A percentile compares a stretch with the other conserved stretches of the same genome.
phyloP scores from a whole-genome alignment of 2,888 invertebrate species.

The Bembecia ichneumoniformis region DNA sequence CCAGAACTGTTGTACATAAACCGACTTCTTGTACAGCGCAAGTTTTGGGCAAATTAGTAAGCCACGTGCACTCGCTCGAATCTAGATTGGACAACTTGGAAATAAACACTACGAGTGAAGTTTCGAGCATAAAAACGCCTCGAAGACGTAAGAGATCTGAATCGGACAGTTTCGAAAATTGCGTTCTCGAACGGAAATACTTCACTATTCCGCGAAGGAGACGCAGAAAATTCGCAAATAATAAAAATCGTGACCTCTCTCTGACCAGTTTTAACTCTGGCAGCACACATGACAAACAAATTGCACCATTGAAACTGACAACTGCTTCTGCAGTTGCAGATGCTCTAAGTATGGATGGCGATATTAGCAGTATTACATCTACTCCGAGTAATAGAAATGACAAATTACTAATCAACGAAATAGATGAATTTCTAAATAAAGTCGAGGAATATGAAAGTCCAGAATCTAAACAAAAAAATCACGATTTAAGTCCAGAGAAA shows the following conservation, averaged over 20 bases:
- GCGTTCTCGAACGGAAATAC: constrained; percentile 44
- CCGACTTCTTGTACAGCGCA: constrained; percentile 61
- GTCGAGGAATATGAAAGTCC: constrained; percentile 59
- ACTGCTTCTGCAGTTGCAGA: constrained; percentile 25
- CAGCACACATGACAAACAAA: constrained; percentile 16
- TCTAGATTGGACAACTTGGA: constrained; percentile 62
- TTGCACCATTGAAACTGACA: constrained; percentile 32
- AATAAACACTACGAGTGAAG: constrained; percentile 34
- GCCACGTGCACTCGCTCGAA: constrained; percentile 75
- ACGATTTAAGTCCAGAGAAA: constrained; percentile 37
- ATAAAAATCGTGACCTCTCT: constrained; percentile 33
- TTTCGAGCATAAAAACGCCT: constrained; percentile 30
- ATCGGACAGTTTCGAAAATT: constrained; percentile 43
- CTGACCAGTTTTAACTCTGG: constrained; percentile 41
- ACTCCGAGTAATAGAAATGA: constrained; percentile 62
- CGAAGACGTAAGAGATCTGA: constrained; percentile 32
- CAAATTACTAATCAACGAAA: constrained; percentile 56
- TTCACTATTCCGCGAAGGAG: constrained; percentile 58
- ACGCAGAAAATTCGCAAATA: constrained; percentile 32
- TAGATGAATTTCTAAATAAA: constrained; percentile 61
- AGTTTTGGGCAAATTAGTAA: constrained; percentile 69
- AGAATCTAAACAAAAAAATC: constrained; percentile 35
- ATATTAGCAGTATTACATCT: constrained; percentile 58
- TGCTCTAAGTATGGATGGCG: constrained; percentile 58
- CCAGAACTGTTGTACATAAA: constrained; percentile 60